Evolutionary conservation across 1,140 invertebrate species (phyloP).

Genomic region (Platorchestia sp.): DNA sequence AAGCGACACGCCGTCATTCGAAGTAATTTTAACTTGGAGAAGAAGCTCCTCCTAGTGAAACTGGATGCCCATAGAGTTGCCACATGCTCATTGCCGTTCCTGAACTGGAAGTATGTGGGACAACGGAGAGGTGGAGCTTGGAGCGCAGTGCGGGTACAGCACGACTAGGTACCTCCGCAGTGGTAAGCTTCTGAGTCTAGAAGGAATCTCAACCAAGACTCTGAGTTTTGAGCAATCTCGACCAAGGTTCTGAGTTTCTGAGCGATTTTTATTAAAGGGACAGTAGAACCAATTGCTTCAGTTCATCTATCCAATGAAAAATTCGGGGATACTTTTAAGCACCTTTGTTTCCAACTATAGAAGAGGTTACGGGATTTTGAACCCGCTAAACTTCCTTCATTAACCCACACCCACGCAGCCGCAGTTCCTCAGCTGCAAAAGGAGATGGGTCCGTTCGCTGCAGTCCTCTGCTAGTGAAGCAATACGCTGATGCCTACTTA

Average conservation of each 20-base stretch:
- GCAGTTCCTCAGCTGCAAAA: too few relatives aligned
- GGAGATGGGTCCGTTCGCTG: too few relatives aligned
- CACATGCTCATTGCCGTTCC: neutral
- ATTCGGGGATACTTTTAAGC: neutral
- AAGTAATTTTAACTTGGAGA: neutral
- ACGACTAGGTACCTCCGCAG: too few relatives aligned
- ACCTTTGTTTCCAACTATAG: neutral
- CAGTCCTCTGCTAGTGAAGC: too few relatives aligned
- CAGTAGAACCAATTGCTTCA: neutral
- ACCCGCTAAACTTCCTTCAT: too few relatives aligned
- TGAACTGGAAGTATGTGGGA: neutral
- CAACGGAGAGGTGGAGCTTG: neutral
- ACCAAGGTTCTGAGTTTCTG: neutral
- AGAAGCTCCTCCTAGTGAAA: neutral
- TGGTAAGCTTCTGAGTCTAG: too few relatives aligned
- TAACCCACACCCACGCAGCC: too few relatives aligned
- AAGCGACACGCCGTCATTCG: neutral
- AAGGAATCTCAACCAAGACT: too few relatives aligned
- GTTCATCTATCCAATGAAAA: too few relatives aligned
- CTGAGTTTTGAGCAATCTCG: too few relatives aligned
- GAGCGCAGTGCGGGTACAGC: neutral
- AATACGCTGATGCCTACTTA: too few relatives aligned
- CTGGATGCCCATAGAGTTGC: neutral
- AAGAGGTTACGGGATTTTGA: neutral
- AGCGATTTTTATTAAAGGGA: neutral